Conservation (phyloP, 1,140 invertebrate species). For the Heliothis virescens region DNA sequence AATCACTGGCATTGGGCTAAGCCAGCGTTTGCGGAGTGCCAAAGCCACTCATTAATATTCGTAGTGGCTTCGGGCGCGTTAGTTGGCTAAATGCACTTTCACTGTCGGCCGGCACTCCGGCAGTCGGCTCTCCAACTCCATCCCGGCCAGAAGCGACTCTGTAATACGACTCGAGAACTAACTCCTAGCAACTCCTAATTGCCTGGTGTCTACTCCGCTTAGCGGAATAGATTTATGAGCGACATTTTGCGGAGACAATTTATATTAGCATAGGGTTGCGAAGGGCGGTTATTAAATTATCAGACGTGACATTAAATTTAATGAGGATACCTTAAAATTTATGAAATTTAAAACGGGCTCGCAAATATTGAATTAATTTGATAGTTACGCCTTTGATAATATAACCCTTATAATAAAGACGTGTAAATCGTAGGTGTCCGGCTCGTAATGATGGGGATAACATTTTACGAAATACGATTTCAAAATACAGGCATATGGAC, state of each 20-base stretch:
- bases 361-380: conserved; percentile 36
- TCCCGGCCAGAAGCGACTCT: conserved; percentile 64
- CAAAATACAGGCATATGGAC: too few relatives aligned
- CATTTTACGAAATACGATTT: too few relatives aligned
- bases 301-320: conserved; percentile 51
- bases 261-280: conserved; percentile 55
- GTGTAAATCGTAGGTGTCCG: neutral
- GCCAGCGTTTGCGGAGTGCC: conserved; percentile 54
- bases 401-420: too few relatives aligned
- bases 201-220: conserved; percentile 71
- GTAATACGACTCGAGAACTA: conserved; percentile 71
- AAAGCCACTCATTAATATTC: conserved; percentile 77
- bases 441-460: too few relatives aligned
- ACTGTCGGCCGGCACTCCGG: conserved; percentile 68
- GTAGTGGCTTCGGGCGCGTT: conserved; percentile 65
- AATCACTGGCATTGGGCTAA: conserved; percentile 59
- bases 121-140: conserved; percentile 65
- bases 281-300: conserved; percentile 57
- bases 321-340: conserved; percentile 40
- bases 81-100: conserved; percentile 78
- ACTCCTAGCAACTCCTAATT: conserved; percentile 79
- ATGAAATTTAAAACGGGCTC: conserved; percentile 19
- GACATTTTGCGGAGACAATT: conserved; percentile 63
- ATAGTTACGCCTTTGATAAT: neutral
- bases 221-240: conserved; percentile 65